These are phyloP conservation scores for Abramis brama DNA, from an alignment of 2,113 vertebrate species.

Conservation along the genomic window DNA sequence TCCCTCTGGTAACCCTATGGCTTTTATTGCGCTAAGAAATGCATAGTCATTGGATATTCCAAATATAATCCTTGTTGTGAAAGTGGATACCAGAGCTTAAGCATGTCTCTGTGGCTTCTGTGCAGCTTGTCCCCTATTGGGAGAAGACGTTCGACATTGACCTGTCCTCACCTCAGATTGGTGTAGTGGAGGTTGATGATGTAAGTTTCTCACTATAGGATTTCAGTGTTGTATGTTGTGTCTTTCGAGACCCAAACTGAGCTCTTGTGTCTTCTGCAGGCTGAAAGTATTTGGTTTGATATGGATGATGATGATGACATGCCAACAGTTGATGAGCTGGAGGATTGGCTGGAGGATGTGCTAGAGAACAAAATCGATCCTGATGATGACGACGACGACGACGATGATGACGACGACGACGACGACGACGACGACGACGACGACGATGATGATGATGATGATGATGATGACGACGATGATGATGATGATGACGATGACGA, in stretches of 20 bases:
- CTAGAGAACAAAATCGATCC: slow-evolving; percentile 84
- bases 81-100: neutral
- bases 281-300: slow-evolving; percentile 88
- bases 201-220: slow-evolving; percentile 73
- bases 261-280: slow-evolving; percentile 68
- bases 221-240: neutral
- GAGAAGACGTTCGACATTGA: slow-evolving; percentile 89
- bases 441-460: slow-evolving; percentile 55
- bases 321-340: slow-evolving; percentile 82
- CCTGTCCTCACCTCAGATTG: slow-evolving; percentile 85
- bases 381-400: slow-evolving; percentile 78
- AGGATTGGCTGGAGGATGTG: slow-evolving; percentile 88
- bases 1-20: slow-evolving; percentile 82
- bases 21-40: neutral
- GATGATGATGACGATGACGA: slow-evolving; percentile 62
- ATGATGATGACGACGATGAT: slow-evolving; percentile 58
- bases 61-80: slow-evolving; percentile 4
- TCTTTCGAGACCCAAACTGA: neutral
- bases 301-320: slow-evolving; percentile 86
- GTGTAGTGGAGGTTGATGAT: slow-evolving; percentile 87
- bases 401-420: slow-evolving; percentile 66
- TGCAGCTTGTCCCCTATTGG: slow-evolving; percentile 89
- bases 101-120: slow-evolving; percentile 7
- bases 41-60: neutral
- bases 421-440: slow-evolving; percentile 66